Evolutionary conservation across 2,113 vertebrate genomes (phyloP), one percentile per base, ranked within the genome.

Genomic region (Zapus hudsonius): DNA sequence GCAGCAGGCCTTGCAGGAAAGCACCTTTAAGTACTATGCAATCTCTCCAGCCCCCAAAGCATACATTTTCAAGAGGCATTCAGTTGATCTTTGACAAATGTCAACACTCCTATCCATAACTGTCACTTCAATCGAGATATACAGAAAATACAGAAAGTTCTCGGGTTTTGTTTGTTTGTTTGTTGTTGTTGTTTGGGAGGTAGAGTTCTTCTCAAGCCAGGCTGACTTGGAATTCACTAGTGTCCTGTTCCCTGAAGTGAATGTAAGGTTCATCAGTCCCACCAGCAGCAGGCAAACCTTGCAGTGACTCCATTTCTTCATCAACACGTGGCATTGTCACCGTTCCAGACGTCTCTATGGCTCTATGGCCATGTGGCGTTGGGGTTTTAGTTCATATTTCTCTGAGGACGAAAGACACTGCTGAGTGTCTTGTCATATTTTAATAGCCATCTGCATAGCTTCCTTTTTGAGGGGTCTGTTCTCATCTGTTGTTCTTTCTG

Each of bases 281-380:
- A 13, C 33, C 19, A 3, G 9, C 23, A 52, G 52, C 52, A 52
- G 12, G 52, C 52, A 52, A 52, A 15, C 52, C 12, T 15, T 52
- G 11, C 52, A 52, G 52, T 52, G 52, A 15, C 52, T 52, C 52
- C 52, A 52, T 12, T 15, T 52, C 12, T 7, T 52, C 52, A 52
- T 52, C 52, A 52, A 52, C 52, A 52, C 52, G 11, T 15, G 11
- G 52, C 52, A 8, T 52, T 12, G 52, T 52, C 52, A 52, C 52
- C 16, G 12, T 52, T 13, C 7, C 52, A 52, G 52, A 52, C 52
- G 12, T 52, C 52, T 15, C 2, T 52, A 52, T 47, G 20, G 20
- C 5, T 11, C 0, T 10, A 25, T 9, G 4, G 23, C 15, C 1
- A 4, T 12, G 7, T 20, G 33, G 67, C 38, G 0, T 3, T 12